A percentile compares a stretch with the other conserved stretches of the same genome.
Evolutionary conservation across 1,140 invertebrate species (phyloP).

Genomic region (Drosophila lowei): DNA sequence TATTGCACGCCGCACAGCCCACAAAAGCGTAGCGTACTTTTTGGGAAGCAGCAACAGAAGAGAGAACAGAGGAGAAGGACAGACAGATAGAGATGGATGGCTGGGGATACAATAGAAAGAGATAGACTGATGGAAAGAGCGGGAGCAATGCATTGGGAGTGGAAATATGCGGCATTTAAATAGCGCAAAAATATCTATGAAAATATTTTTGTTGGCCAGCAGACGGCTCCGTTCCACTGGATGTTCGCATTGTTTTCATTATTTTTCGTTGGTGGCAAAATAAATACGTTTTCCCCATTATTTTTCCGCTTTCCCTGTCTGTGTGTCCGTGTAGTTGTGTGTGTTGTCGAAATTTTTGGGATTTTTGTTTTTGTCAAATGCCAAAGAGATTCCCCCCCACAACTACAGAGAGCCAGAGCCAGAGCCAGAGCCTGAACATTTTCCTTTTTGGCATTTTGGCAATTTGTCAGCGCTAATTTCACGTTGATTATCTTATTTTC

Average conservation of each 20-base stretch:
- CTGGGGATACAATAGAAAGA: conserved; percentile 5
- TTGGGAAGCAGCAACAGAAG: conserved; percentile 12
- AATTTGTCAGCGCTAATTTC: conserved; percentile 78
- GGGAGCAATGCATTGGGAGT: neutral
- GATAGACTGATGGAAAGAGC: conserved; percentile 10
- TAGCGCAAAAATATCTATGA: conserved; percentile 53
- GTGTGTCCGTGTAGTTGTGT: neutral
- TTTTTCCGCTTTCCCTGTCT: conserved; percentile 17
- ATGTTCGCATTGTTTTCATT: conserved; percentile 41
- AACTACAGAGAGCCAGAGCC: conserved; percentile 26
- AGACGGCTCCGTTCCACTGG: conserved; percentile 31
- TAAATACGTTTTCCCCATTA: conserved; percentile 53
- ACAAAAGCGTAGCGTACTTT: conserved; percentile 54
- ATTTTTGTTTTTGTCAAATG: conserved; percentile 29
- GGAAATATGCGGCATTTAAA: conserved; percentile 50
- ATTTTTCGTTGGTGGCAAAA: conserved; percentile 39
- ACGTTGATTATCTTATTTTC: conserved; percentile 62
- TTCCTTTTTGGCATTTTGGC: conserved; percentile 53
- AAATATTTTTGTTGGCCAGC: conserved; percentile 49
- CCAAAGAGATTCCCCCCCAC: conserved; percentile 4
- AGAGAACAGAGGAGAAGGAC: neutral
- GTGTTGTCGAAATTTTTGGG: conserved; percentile 34
- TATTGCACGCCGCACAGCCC: conserved; percentile 42
- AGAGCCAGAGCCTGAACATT: conserved; percentile 15
- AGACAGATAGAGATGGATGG: conserved; percentile 19